Evolutionary conservation across 2,113 vertebrate genomes (phyloP).

Genomic region (Fregetta grallaria): DNA sequence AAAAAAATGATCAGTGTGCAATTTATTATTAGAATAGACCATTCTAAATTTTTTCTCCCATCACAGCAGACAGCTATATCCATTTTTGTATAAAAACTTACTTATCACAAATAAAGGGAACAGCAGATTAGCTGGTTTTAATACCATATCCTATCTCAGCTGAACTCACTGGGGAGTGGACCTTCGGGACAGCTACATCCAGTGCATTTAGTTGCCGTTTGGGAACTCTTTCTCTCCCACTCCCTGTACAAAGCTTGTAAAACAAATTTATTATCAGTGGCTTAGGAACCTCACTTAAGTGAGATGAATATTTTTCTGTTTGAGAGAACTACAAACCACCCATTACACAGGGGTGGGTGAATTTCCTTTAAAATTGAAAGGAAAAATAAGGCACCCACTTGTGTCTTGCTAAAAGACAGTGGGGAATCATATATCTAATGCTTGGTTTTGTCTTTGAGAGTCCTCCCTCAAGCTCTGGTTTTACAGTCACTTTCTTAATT

Average conservation of each 20-base stretch:
- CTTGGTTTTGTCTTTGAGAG: neutral
- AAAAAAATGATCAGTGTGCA: conserved; percentile 30
- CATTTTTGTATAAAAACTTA: conserved; percentile 21
- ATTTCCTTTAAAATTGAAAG: neutral
- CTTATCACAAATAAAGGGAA: conserved; percentile 3
- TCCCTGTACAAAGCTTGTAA: neutral
- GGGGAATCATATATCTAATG: neutral
- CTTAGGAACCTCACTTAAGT: neutral
- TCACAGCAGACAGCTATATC: neutral
- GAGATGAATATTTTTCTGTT: neutral
- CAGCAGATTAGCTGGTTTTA: neutral
- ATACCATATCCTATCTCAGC: neutral
- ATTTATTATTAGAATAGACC: conserved; percentile 54
- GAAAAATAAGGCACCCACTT: neutral
- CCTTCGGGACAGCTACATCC: neutral
- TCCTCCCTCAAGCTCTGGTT: neutral
- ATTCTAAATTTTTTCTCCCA: conserved; percentile 4
- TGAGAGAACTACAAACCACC: neutral
- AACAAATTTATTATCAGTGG: neutral
- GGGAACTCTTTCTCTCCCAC: neutral
- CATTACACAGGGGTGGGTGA: neutral
- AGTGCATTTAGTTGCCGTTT: neutral
- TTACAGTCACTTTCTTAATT: neutral
- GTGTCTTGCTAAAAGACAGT: neutral
- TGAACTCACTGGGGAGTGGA: neutral